These are phyloP conservation scores for Psammodynastes pulverulentus DNA, from an alignment of 2,113 vertebrate genomes.

Conservation along the genomic window DNA sequence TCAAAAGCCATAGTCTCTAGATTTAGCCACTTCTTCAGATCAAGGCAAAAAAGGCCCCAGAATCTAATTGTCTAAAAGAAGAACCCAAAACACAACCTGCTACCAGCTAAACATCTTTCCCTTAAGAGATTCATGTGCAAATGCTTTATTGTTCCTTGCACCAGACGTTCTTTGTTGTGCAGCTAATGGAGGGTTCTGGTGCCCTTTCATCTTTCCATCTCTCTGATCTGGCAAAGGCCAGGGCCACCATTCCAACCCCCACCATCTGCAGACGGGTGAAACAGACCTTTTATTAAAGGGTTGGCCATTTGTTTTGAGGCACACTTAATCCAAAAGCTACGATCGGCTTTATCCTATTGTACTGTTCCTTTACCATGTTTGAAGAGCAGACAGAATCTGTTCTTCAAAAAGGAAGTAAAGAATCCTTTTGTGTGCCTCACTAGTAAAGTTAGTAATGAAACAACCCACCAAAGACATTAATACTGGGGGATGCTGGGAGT, in stretches of 20 bases:
- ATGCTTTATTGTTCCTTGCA: conserved; percentile 53
- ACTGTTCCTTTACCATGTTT: not conserved
- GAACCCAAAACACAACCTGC: not conserved
- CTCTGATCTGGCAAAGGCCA: conserved; percentile 36
- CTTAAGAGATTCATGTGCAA: conserved; percentile 50
- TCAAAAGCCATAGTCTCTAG: not conserved
- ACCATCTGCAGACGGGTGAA: not conserved
- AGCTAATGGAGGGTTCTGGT: conserved; percentile 61
- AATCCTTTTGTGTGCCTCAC: not conserved
- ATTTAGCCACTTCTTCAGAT: not conserved
- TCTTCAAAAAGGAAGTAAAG: not conserved
- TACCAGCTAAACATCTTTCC: not conserved
- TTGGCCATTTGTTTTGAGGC: not conserved
- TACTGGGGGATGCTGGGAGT: not conserved
- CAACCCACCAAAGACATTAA: not conserved
- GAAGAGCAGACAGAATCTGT: not conserved
- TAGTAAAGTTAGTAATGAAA: not conserved
- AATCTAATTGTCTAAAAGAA: not conserved
- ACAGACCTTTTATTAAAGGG: not conserved
- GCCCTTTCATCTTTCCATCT: conserved; percentile 60
- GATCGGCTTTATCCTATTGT: not conserved
- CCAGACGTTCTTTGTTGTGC: conserved; percentile 58
- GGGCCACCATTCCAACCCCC: not conserved
- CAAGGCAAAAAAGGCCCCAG: not conserved
- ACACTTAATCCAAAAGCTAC: not conserved